Evolutionary conservation across 2,888 invertebrate species (phyloP).

Genomic region (Cryptosula pallasiana): DNA sequence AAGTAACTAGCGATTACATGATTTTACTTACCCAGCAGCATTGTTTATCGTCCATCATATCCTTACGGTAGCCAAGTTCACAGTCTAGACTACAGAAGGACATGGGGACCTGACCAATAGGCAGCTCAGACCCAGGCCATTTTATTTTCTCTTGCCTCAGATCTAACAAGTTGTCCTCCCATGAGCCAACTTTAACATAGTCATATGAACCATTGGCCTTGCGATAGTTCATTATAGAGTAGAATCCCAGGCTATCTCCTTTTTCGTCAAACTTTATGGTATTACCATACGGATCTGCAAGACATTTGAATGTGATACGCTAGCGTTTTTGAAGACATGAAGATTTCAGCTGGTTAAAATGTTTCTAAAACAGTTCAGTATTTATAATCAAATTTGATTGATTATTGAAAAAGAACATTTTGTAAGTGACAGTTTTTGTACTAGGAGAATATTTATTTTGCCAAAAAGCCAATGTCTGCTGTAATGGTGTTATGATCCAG

Average conservation of each 20-base stretch:
- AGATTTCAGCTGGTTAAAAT: background rate
- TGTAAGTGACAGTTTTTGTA: no score
- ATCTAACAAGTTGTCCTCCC: conserved; percentile 58
- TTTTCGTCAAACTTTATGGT: conserved; percentile 59
- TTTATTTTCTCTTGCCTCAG: conserved; percentile 40
- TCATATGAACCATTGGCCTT: conserved; percentile 43
- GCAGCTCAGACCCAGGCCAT: conserved; percentile 50
- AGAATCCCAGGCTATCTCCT: conserved; percentile 55
- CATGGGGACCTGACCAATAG: conserved; percentile 43
- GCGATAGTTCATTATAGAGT: conserved; percentile 56
- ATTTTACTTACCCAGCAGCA: conserved; percentile 54
- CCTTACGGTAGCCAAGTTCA: conserved; percentile 51
- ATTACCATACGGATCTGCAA: conserved; percentile 64
- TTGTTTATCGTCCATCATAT: conserved; percentile 51
- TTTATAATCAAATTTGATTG: no score
- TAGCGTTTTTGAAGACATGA: no score
- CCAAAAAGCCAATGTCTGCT: no score
- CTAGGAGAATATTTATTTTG: no score
- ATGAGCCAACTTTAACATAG: conserved; percentile 52
- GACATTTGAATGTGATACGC: no score
- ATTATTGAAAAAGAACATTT: no score
- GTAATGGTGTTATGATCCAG: no score
- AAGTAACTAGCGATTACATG: background rate
- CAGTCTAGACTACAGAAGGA: conserved; percentile 55
- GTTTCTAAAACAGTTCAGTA: no score